Base-by-base conservation (phyloP, 2,888 invertebrate species). In the Cosmia pyralina region DNA sequence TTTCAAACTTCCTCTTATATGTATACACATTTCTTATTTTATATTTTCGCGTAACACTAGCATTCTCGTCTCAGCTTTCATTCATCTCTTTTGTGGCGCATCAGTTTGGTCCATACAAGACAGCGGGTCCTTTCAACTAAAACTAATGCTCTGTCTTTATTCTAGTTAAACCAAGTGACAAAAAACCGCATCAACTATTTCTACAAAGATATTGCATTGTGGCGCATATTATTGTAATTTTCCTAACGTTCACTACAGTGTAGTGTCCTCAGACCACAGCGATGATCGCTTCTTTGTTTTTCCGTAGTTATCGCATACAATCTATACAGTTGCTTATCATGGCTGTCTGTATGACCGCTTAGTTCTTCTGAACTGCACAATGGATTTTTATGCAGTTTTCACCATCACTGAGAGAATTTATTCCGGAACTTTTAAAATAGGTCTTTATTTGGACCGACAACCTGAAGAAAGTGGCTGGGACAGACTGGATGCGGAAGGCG, bases 241-340 rank as follows among this genome's bases (percentile, higher is more conserved):
- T 44, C 44, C 34, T 53, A 46, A 48, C 68, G 67, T 38, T 55
- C 2, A 77, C 77, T 65, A 50, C 77, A 58, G 11, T 34, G 68
- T 17, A 68, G 57, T 81, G 81, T 77, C 81, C 6, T 65, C 64
- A 50, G 19, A 79, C 79, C 79, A 62, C 79, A 81, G 28, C 53
- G 44, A 81, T 77, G 59, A 72, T 77, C 77, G 77, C 57, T 77
- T 69, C 77, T 77, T 81, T 81, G 79, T 81, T 81, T 79, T 81
- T 59, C 46, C 50, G 41, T 63, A 58, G 28, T 58, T 66, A 74
- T 52, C 15, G n/a, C n/a, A 4, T n/a, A 46, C 15, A 72, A n/a
- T 34, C 15, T 52, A 34, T 52, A 52, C 6, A 38, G 38, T 17
- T 15, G 4, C 34, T 34, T 34, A 13, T 15, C n/a, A n/a, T 38